A percentile compares a stretch with the other conserved stretches of the same genome.
These are phyloP conservation scores for Pachycephus smyrnensis DNA, from an alignment of 2,888 invertebrate species.

Conservation along the genomic window DNA sequence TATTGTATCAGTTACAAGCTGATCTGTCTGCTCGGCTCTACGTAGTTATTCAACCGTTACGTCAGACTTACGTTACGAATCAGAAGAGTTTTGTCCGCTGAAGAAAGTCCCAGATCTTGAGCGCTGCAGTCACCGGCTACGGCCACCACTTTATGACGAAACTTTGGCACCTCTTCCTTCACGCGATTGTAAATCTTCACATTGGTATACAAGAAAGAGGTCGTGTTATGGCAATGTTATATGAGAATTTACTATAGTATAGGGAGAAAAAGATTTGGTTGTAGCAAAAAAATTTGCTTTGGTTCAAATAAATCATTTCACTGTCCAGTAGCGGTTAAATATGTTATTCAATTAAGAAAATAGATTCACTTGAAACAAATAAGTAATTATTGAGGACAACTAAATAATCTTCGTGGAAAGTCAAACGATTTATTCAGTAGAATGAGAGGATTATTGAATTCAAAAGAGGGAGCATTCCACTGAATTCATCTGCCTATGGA, in stretches of 20 bases:
- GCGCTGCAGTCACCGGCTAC: constrained; percentile 71
- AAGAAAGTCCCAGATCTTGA: constrained; percentile 70
- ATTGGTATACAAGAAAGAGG: neutral
- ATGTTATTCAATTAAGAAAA: too few species aligned
- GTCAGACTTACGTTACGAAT: constrained; percentile 69
- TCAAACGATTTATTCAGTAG: too few species aligned
- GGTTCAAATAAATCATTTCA: too few species aligned
- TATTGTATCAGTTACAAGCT: neutral
- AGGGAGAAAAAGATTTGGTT: too few species aligned
- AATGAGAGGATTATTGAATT: too few species aligned
- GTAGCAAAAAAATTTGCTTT: too few species aligned
- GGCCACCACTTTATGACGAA: constrained; percentile 70
- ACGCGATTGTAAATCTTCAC: constrained; percentile 70
- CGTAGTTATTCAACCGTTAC: constrained; percentile 7
- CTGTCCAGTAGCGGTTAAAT: too few species aligned
- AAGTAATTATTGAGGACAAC: too few species aligned
- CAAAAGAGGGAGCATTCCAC: too few species aligned
- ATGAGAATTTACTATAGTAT: neutral
- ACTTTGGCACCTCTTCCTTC: constrained; percentile 68
- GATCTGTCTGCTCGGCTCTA: neutral
- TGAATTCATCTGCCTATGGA: too few species aligned
- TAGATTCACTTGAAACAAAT: too few species aligned
- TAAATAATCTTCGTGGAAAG: too few species aligned
- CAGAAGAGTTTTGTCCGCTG: constrained; percentile 68
- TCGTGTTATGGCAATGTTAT: neutral